Conservation (phyloP, 2,113 vertebrate genomes). For the Corydoras sp. region DNA sequence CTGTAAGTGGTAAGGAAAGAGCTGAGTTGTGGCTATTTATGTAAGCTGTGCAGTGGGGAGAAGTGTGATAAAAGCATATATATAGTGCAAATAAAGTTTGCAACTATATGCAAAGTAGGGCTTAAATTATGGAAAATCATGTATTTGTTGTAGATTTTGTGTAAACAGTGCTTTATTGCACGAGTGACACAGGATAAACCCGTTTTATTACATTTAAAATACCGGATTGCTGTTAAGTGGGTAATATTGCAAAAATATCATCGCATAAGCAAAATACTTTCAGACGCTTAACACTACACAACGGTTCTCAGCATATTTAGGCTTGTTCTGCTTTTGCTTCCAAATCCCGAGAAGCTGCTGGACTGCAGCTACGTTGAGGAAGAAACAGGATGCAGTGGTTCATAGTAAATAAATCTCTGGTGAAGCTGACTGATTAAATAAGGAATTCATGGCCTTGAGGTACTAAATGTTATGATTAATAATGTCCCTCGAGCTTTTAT, state of each 20-base stretch:
- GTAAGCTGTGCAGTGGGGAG: slow-evolving; percentile 7
- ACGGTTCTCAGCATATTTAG: neutral
- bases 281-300: neutral
- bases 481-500: slow-evolving; percentile 4
- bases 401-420: too few species aligned
- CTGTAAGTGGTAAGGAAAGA: neutral
- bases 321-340: neutral
- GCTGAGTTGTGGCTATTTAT: slow-evolving; percentile 9
- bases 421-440: slow-evolving; percentile 11
- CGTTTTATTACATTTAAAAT: too few species aligned
- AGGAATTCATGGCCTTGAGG: slow-evolving; percentile 9
- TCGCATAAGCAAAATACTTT: neutral
- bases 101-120: neutral
- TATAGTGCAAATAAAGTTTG: slow-evolving; percentile 10
- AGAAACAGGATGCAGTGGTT: neutral
- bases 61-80: slow-evolving; percentile 6
- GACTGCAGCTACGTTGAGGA: neutral
- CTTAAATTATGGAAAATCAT: too few species aligned
- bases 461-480: slow-evolving; percentile 13
- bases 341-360: neutral
- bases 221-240: too few species aligned
- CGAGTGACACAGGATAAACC: too few species aligned
- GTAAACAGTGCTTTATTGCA: too few species aligned
- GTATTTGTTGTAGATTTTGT: too few species aligned
- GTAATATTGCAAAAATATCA: too few species aligned